A percentile compares a stretch with the other conserved stretches of the same genome.
Conservation (phyloP, 2,113 vertebrate genomes). For the Fregata magnificens region DNA sequence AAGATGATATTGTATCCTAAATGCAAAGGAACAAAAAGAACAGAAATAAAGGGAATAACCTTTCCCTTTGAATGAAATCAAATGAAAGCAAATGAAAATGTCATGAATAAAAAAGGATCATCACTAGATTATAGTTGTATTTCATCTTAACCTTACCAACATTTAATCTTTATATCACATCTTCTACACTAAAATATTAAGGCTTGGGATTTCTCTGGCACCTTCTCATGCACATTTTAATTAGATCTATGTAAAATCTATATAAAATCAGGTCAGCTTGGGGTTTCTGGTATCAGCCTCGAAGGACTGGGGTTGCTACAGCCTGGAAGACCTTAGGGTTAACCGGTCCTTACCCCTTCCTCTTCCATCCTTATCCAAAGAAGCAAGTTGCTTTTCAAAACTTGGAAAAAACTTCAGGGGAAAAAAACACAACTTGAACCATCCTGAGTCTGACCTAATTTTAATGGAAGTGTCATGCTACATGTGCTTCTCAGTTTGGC, state of each 20-base stretch:
- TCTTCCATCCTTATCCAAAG: background rate
- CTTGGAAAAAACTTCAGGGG: background rate
- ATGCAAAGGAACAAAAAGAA: background rate
- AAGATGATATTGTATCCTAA: background rate
- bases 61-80: no score
- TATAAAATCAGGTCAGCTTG: background rate
- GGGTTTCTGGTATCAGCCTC: background rate
- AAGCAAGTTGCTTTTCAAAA: background rate
- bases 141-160: slow-evolving; percentile 19
- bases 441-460: background rate
- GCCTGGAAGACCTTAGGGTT: background rate
- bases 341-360: background rate
- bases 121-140: background rate
- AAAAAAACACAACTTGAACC: background rate
- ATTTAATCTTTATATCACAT: background rate
- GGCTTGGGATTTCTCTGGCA: background rate
- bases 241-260: background rate
- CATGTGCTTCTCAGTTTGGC: background rate
- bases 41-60: slow-evolving; percentile 9
- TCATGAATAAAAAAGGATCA: background rate
- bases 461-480: background rate
- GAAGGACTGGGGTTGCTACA: background rate
- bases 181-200: background rate
- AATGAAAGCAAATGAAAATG: slow-evolving; percentile 31
- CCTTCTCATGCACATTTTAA: background rate